A percentile compares a stretch with the other conserved stretches of the same genome.
Conservation (phyloP, 2,888 invertebrate genomes). For the Cyaniris semiargus region DNA sequence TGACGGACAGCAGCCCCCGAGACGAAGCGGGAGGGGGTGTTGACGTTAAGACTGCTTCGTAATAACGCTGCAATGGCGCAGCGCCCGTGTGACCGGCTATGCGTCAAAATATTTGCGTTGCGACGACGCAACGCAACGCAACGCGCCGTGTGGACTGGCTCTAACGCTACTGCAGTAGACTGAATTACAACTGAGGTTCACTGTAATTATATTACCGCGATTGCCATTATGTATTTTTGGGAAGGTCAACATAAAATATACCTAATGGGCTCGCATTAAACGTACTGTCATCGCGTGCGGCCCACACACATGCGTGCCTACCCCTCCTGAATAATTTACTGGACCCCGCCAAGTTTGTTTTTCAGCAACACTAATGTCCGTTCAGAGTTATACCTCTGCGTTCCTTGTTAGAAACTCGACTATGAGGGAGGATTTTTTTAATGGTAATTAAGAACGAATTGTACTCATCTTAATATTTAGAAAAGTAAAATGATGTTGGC, state of each 20-base stretch:
- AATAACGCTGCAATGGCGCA: too few species aligned
- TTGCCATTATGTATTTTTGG: conserved; percentile 2
- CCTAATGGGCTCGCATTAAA: conserved; percentile 28
- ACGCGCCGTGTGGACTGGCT: too few species aligned
- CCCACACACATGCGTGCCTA: conserved; percentile 65
- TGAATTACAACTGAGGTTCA: neutral
- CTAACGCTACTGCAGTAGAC: neutral
- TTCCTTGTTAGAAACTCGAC: neutral
- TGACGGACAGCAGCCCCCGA: too few species aligned
- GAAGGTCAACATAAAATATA: conserved; percentile 30
- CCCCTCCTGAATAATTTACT: conserved; percentile 44
- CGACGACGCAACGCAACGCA: too few species aligned
- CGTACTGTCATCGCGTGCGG: conserved; percentile 63
- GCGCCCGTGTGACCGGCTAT: too few species aligned
- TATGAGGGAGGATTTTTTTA: too few species aligned
- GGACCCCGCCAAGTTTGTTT: conserved; percentile 39
- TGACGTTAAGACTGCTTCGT: too few species aligned
- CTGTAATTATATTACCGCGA: neutral
- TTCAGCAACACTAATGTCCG: conserved; percentile 19
- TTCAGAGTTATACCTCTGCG: neutral
- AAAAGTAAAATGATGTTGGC: too few species aligned
- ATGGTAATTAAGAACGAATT: neutral
- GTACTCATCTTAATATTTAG: neutral
- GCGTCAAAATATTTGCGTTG: too few species aligned
- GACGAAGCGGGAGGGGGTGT: too few species aligned